phyloP scores from a whole-genome alignment of 2,888 invertebrate species.

The Stratiomys singularior region DNA sequence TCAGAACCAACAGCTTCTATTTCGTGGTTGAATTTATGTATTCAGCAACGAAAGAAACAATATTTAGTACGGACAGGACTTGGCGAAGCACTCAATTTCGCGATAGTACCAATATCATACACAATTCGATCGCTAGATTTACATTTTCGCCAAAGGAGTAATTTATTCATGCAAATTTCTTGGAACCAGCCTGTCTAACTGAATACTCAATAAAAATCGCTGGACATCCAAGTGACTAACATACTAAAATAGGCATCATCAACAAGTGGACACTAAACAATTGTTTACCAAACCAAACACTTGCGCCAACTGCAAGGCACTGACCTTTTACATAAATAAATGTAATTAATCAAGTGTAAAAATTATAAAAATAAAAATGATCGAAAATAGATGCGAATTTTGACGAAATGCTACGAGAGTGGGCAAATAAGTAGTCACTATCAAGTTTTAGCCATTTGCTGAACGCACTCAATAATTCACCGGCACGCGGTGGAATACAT shows the following conservation, averaged over 20 bases:
- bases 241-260: background rate
- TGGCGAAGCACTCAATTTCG: no score
- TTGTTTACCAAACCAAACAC: background rate
- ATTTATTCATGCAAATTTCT: no score
- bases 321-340: constrained; percentile 36
- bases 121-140: no score
- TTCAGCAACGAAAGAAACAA: no score
- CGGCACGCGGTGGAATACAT: background rate
- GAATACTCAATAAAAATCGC: no score
- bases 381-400: constrained; percentile 19
- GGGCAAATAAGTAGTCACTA: background rate
- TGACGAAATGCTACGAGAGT: background rate
- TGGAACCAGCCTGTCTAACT: no score
- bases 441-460: background rate
- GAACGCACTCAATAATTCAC: background rate
- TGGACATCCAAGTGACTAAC: no score
- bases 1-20: no score
- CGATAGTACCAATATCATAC: no score
- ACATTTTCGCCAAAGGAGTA: no score
- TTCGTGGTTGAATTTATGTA: no score
- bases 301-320: background rate
- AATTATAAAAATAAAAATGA: background rate
- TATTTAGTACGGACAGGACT: no score
- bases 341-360: constrained; percentile 18
- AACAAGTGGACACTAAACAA: background rate